Evolutionary conservation across 2,113 vertebrate species (phyloP), one percentile per base, ranked within the genome.

Genomic region (Tupaia chinensis): DNA sequence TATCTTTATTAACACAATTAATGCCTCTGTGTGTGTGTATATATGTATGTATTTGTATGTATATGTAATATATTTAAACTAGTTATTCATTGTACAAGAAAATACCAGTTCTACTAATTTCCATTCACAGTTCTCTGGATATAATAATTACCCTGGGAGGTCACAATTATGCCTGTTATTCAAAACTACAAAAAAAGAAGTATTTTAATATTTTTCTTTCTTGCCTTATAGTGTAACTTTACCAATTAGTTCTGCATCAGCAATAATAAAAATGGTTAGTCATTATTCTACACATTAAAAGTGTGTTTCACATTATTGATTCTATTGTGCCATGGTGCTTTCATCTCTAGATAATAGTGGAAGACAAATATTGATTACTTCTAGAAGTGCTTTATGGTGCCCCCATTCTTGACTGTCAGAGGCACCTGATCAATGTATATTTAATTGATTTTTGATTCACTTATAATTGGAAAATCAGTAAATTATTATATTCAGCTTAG

Each of bases 401-500:
- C 2, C 25, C 81, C 27, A 7, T 88, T 81, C 73, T 94, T 96
- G 89, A 94, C 69, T 72, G 15, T 84, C 76, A 0, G 10, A 89
- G 70, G 44, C 82, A 81, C 2, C 8, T 87, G 68, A 76, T 97
- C 87, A 96, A 84, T 93, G 79, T 15, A 73, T n/a, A n/a, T 78
- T 94, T 81, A 92, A 96, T 95, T 3, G 68, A 95, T 97, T 95
- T 96, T 93, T 89, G 53, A 97, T 95, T 93, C 94, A 90, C 90
- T 74, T 23, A 16, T 95, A 23, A 95, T 96, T 96, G 34, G 87
- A 97, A 97, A 95, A 94, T 95, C 70, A 2, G 66, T 94, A 85
- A 94, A 96, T 96, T 60, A 78, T 93, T 97, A 90, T 27, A 87
- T 85, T 94, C 65, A 4, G 7, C 25, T 61, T 79, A 44, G 96